Evolutionary conservation across 2,113 vertebrate genomes (phyloP), one percentile per base, ranked within the genome.

Genomic region (Callorhinus ursinus): DNA sequence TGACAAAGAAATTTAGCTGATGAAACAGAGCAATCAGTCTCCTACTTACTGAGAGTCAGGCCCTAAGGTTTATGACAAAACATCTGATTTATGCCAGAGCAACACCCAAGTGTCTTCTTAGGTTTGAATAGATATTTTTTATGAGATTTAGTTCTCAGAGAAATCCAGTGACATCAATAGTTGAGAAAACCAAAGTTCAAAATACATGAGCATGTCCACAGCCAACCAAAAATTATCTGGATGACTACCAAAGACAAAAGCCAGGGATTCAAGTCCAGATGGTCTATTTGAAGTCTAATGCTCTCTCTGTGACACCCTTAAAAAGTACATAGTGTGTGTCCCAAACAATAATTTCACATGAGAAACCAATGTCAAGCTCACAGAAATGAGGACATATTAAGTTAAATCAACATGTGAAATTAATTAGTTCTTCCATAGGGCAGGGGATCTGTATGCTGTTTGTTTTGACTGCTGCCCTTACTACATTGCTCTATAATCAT

Each of bases 1-100:
- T 85, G 31, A 65, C 39, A 91, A 92, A 82, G 51, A 91, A 95
- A 88, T 79, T 61, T 57, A 39, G 36, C 28, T 79, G n/a, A 83
- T 71, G 36, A 80, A 42, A 69, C 16, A 93, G 11, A 94, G 5
- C 9, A 42, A 5, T n/a, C 28, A 12, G 59, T 16, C 22, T 13
- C 36, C n/a, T 86, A 4, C 26, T 82, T 82, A n/a, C 22, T 39
- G 1, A 76, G 91, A 85, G 36, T 82, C 36, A 92, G 22, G 13
- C 26, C 82, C 31, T 49, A 81, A 28, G 31, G 24, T 63, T 90
- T 51, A 49, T 1, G 79, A 89, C 33, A 65, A 61, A 33, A 51
- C 4, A 74, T 5, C 22, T 51, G 13, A 76, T 57, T 55, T 57
- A 14, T 3, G 24, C 72, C 63, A 65, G n/a, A 80, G 33, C n/a